phyloP scores from a whole-genome alignment of 1,140 invertebrate species.

The Samia ricini region DNA sequence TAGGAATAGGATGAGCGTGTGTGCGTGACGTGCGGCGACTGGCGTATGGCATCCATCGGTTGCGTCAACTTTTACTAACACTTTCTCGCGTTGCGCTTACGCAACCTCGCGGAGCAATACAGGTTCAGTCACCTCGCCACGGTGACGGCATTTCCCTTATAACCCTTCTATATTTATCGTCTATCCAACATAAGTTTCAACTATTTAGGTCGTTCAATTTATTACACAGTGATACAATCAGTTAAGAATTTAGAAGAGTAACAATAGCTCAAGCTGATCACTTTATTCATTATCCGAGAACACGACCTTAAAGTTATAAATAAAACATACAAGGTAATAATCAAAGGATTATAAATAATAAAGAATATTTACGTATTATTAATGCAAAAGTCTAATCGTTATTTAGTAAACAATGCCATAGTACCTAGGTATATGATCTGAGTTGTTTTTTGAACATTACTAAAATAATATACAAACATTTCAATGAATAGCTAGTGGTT shows the following conservation, averaged over 20 bases:
- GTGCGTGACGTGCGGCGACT: slow-evolving; percentile 42
- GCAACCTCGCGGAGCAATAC: slow-evolving; percentile 63
- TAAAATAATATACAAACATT: slow-evolving; percentile 47
- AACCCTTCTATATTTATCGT: slow-evolving; percentile 18
- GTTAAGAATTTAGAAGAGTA: slow-evolving; percentile 15
- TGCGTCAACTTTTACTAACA: slow-evolving; percentile 77
- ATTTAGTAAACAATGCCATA: neutral
- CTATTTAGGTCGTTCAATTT: slow-evolving; percentile 5
- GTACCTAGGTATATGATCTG: neutral
- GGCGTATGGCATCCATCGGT: slow-evolving; percentile 59
- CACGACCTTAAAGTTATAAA: slow-evolving; percentile 23
- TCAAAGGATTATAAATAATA: slow-evolving; percentile 9
- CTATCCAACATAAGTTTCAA: neutral
- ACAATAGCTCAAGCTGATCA: slow-evolving; percentile 10
- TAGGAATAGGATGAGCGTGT: slow-evolving; percentile 24
- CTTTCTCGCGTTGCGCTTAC: slow-evolving; percentile 70
- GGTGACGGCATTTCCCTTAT: slow-evolving; percentile 56
- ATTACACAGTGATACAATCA: slow-evolving; percentile 12
- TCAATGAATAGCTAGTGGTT: slow-evolving; percentile 68
- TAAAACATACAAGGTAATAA: slow-evolving; percentile 1
- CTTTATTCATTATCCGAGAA: slow-evolving; percentile 17
- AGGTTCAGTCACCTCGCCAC: slow-evolving; percentile 56
- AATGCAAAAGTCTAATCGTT: neutral
- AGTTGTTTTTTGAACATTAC: slow-evolving; percentile 6
- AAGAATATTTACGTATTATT: neutral